These are phyloP conservation scores for Pseudomyrmex sp. DNA, from an alignment of 1,140 invertebrate species.

Conservation along the genomic window DNA sequence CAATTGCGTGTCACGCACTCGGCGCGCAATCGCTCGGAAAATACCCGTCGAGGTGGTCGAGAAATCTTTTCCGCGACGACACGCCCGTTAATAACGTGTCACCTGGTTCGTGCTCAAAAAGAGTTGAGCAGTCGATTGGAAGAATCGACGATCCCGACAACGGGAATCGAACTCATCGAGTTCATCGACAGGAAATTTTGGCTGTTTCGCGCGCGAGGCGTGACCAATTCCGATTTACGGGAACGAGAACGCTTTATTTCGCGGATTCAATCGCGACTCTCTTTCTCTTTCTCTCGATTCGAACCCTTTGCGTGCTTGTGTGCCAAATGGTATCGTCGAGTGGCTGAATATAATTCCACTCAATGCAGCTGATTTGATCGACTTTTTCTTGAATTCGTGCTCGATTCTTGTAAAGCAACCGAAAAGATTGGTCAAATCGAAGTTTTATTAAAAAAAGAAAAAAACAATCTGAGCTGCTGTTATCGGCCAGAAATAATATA, in stretches of 20 bases:
- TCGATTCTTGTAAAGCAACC: too few species aligned
- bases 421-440: too few species aligned
- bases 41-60: slow-evolving; percentile 58
- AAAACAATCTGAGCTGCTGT: too few species aligned
- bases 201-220: neutral
- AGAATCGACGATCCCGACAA: slow-evolving; percentile 38
- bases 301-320: too few species aligned
- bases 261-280: too few species aligned
- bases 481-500: too few species aligned
- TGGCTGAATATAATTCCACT: too few species aligned
- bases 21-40: slow-evolving; percentile 78
- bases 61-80: slow-evolving; percentile 64
- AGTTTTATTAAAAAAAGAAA: too few species aligned
- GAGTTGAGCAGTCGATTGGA: slow-evolving; percentile 73
- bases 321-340: too few species aligned
- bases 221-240: slow-evolving; percentile 38
- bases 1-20: slow-evolving; percentile 75
- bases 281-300: too few species aligned
- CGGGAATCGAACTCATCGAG: slow-evolving; percentile 28
- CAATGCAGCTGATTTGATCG: too few species aligned
- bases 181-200: slow-evolving; percentile 76
- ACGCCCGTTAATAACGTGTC: slow-evolving; percentile 66
- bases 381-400: too few species aligned
- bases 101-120: slow-evolving; percentile 78
- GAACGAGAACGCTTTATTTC: neutral